phyloP scores from a whole-genome alignment of 2,113 vertebrate genomes.

The Stomatorhinus ivindoensis region DNA sequence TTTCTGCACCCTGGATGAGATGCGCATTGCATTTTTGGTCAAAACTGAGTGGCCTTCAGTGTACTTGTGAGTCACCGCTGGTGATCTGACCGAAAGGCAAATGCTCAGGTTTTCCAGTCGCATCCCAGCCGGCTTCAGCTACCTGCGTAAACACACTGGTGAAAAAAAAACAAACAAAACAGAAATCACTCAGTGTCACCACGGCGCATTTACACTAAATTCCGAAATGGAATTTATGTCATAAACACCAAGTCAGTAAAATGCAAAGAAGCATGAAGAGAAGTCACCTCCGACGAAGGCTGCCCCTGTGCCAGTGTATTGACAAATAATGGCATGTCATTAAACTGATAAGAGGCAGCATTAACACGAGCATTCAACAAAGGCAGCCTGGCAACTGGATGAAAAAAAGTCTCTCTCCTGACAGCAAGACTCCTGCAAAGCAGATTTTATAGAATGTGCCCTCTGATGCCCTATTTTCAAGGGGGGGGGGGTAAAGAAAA shows the following conservation, averaged over 20 bases:
- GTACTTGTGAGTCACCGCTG: not conserved
- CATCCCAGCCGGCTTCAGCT: not conserved
- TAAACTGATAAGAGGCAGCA: not conserved
- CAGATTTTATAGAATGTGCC: not conserved
- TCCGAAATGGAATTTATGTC: not conserved
- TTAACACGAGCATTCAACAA: not conserved
- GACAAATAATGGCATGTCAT: not conserved
- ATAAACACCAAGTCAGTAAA: not conserved
- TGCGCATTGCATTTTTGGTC: not conserved
- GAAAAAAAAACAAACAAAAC: not conserved
- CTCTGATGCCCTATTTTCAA: not conserved
- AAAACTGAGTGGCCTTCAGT: not conserved
- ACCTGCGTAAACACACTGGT: not conserved
- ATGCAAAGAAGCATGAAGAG: not conserved
- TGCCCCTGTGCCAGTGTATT: not conserved
- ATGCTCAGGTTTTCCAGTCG: not conserved
- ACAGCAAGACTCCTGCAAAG: not conserved
- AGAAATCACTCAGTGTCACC: not conserved
- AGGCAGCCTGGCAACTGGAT: not conserved
- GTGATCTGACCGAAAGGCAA: not conserved
- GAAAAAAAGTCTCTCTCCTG: not conserved
- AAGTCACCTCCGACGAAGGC: not conserved
- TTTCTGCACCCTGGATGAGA: not conserved
- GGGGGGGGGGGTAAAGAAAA: not conserved
- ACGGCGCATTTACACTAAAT: not conserved